Conservation (phyloP, 1,140 invertebrate genomes). For the Magallana ariakensis region DNA sequence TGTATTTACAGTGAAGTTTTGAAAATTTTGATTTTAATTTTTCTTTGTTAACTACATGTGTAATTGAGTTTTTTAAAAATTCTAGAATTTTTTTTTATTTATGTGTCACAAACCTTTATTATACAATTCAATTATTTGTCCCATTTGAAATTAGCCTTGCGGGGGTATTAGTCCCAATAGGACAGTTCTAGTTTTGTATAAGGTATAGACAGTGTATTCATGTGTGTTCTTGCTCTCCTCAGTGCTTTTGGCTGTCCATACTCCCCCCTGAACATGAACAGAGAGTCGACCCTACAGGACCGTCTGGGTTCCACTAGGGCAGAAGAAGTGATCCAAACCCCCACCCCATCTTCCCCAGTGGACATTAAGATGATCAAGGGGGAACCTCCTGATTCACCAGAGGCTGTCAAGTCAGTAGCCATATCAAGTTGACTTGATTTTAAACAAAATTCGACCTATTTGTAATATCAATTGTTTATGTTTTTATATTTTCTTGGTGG, state of each 20-base stretch:
- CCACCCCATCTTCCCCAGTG: slow-evolving; percentile 41
- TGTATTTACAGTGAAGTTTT: no score
- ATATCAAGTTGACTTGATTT: not conserved
- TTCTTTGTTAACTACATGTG: no score
- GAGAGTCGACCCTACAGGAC: slow-evolving; percentile 80
- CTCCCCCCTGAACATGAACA: slow-evolving; percentile 85
- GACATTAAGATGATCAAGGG: not conserved
- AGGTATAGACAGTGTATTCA: not conserved
- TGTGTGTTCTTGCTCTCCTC: slow-evolving; percentile 47
- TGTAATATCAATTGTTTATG: not conserved
- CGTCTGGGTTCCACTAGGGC: slow-evolving; percentile 73
- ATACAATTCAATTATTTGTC: no score
- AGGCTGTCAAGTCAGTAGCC: slow-evolving; percentile 15
- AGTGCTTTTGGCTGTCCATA: slow-evolving; percentile 91
- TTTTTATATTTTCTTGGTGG: not conserved
- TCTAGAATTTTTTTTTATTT: no score
- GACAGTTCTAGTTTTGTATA: no score
- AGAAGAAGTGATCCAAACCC: slow-evolving; percentile 65
- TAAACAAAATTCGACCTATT: not conserved
- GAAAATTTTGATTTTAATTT: no score
- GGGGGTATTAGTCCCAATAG: no score
- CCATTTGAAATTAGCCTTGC: no score
- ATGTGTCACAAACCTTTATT: no score
- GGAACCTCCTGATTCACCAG: slow-evolving; percentile 9
- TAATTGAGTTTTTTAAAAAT: no score